Evolutionary conservation across 1,140 invertebrate species (phyloP), one percentile per base, ranked within the genome.

Genomic region (Amyelois transitella): DNA sequence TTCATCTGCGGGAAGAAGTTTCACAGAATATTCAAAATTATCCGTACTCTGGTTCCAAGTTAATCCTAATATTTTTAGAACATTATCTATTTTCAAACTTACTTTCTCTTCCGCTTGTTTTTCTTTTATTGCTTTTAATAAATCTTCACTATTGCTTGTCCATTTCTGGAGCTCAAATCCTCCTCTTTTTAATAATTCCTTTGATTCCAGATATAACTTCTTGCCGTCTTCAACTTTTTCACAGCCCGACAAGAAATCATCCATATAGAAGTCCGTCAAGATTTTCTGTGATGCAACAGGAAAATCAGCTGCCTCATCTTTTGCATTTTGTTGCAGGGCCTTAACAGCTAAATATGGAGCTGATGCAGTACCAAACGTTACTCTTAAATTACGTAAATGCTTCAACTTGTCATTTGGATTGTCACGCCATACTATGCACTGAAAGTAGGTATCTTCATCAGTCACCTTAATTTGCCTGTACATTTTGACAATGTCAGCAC

Each of bases 401-500:
- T 64, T 21, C 25, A 64, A 8, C 21, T 47, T 7, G 0, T 48
- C 21, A 20, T 53, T 4, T 18, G 44, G n/a, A n/a, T 60, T 14
- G 2, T 32, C 12, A 43, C 77, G 50, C 75, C 78, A 83, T 6
- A 85, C 24, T 45, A 87, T 75, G 61, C 62, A 57, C 54, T 82
- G 80, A 54, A 60, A 77, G 19, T 69, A 55, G 22, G 58, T 53
- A 25, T 72, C 52, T 43, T 85, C 60, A 12, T 66, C 60, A 14
- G 53, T 19, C 0, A 84, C 57, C 21, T 51, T 51, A 1, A 84
- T 45, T 51, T 78, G 70, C 3, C 74, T 59, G 53, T 81, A 88
- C 77, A 88, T 88, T 54, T 86, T 86, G 28, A 69, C 59, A 2
- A 88, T 77, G 59, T 88, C 83, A 12, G 71, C 72, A 1, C 69